A percentile compares a stretch with the other conserved stretches of the same genome.
Conservation (phyloP, 2,797 vertebrate genomes). For the Mus spretus region DNA sequence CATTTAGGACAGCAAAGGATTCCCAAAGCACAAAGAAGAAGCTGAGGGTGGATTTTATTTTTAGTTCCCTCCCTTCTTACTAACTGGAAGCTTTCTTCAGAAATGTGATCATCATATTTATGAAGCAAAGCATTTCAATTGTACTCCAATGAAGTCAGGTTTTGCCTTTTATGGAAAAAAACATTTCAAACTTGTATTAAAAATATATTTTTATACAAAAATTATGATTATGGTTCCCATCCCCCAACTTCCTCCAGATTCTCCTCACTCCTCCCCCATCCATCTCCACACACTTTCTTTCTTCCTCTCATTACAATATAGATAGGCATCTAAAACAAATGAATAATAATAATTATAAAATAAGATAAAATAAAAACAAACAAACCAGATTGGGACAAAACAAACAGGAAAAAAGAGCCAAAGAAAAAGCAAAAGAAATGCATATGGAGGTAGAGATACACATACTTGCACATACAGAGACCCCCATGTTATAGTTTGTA, state of each 20-base stretch:
- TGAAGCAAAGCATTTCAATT: not conserved
- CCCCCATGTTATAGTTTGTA: no score
- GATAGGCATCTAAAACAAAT: not conserved
- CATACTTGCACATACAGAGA: not conserved
- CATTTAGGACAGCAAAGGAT: not conserved
- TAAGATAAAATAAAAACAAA: not conserved
- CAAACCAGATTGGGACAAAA: not conserved
- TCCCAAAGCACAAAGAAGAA: accelerated
- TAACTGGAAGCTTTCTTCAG: not conserved
- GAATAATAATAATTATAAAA: not conserved
- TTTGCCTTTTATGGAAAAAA: not conserved
- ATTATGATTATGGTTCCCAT: not conserved
- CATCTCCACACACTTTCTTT: not conserved
- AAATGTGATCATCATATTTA: not conserved
- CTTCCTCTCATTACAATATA: not conserved
- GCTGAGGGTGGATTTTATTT: not conserved
- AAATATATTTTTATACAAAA: not conserved
- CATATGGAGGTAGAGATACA: not conserved
- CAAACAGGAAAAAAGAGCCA: not conserved
- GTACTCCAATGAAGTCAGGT: not conserved
- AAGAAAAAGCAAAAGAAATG: not conserved
- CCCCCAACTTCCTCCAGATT: not conserved
- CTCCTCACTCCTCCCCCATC: not conserved
- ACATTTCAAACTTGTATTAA: not conserved
- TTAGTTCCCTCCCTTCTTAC: not conserved